Percentiles rank a stretch among this genome's conserved stretches.
These are phyloP conservation scores for Panagrolaimus sp. DNA, from an alignment of 1,140 invertebrate species.

Conservation along the genomic window DNA sequence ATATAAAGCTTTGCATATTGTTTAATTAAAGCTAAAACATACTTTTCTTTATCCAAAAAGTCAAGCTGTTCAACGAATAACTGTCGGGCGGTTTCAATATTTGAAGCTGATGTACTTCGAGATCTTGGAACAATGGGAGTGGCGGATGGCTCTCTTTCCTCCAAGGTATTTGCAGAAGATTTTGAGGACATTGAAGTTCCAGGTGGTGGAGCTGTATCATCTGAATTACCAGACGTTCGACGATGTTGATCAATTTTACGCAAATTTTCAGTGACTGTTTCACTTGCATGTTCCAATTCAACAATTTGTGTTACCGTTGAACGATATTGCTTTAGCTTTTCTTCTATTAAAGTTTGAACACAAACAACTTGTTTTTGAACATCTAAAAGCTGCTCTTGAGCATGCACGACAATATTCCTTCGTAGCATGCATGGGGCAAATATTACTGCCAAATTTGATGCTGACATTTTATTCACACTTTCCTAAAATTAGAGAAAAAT, in stretches of 20 bases:
- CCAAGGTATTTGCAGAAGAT: conserved; percentile 18
- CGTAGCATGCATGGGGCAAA: conserved; percentile 87
- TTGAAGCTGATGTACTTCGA: neutral
- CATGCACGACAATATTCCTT: conserved; percentile 75
- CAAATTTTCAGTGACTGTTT: conserved; percentile 51
- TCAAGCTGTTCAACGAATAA: conserved; percentile 56
- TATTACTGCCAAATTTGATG: conserved; percentile 82
- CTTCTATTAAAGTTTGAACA: conserved; percentile 78
- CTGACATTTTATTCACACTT: conserved; percentile 82
- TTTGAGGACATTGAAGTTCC: neutral
- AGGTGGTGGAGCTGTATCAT: neutral
- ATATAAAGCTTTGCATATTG: conserved; percentile 7
- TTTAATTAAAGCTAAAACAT: too few species aligned
- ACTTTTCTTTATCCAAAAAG: conserved; percentile 57
- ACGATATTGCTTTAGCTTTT: conserved; percentile 70
- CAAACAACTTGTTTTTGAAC: conserved; percentile 64
- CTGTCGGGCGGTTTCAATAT: conserved; percentile 47
- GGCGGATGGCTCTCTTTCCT: neutral
- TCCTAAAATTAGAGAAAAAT: conserved; percentile 72
- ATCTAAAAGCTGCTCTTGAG: conserved; percentile 76
- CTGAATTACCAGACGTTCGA: conserved; percentile 23
- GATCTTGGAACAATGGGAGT: neutral
- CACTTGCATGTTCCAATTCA: conserved; percentile 68
- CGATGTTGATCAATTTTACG: conserved; percentile 42
- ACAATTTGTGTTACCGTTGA: conserved; percentile 78